Evolutionary conservation across 2,888 invertebrate genomes (phyloP), one percentile per base, ranked within the genome.

Genomic region (Hermodice carunculata): DNA sequence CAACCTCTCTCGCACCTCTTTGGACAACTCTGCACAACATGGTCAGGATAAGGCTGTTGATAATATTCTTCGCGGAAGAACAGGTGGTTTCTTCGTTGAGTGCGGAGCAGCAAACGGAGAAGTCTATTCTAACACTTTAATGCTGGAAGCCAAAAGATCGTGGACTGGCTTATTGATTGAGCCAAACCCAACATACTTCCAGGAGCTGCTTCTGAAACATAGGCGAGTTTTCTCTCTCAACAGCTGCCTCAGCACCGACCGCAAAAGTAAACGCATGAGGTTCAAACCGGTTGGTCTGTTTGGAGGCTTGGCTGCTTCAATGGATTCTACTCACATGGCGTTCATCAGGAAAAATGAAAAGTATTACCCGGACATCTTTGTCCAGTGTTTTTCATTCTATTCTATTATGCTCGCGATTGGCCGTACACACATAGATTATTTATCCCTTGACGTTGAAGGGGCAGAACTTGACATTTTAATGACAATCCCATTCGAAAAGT

Each of bases 101-200:
- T 89, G 90, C 57, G 91, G 91, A 0, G 87, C 89, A 0, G 89
- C 91, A 52, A 86, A 88, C 77, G 89, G 89, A 0, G 89, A 89
- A 60, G 88, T 88, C 69, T 88, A 89, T 44, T 89, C 90, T 46
- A 91, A 91, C 71, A 91, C 92, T 1, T 89, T 90, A 73, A 93
- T 90, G 90, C 86, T 94, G 73, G 92, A 93, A 83, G 87, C 89
- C 49, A 90, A 89, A 61, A 88, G 92, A 24, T 89, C 88, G 67
- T 94, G 94, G 94, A 88, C 88, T 76, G 94, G 94, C 1, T 87
- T 94, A 24, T 88, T 92, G 54, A 90, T 92, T 56, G 91, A 94
- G 37, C 37, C 59, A 3, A 49, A 49, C 2, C 59, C 59, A 24
- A n/a, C 34, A 4, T 48, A 59, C 34, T 59, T 48, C 26, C 46